Base-by-base conservation (phyloP, 2,113 vertebrate species). In the Nematolebias whitei region DNA sequence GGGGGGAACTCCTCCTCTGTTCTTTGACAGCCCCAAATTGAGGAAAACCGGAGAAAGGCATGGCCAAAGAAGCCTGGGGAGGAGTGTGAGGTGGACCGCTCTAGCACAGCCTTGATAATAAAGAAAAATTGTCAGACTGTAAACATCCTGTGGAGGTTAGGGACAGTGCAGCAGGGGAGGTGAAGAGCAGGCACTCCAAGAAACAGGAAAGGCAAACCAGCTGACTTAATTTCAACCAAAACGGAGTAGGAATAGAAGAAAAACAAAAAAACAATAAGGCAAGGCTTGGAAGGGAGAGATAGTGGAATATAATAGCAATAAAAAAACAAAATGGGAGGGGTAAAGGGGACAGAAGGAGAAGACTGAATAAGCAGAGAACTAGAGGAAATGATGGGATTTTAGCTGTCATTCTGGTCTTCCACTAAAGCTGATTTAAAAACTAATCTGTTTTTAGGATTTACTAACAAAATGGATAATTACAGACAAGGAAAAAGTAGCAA, bases 391-490 rank as follows among this genome's bases (percentile, higher is more conserved):
- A 88, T 84, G 82, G 79, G 80, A 88, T 90, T 91, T 80, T 62
- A 73, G 68, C 83, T 84, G 83, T 86, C 86, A 85, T 51, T 85
- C 62, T 68, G 35, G 82, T 72, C 76, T 85, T 71, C 76, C 69
- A 56, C 80, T 61, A 88, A 91, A 91, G 87, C 90, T 87, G 88
- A 88, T 90, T 88, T 89, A 82, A 68, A 65, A 81, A 89, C 85
- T 88, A 88, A 91, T 91, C 86, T 87, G 84, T 86, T 88, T 88
- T 87, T 53, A 71, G 86, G 87, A 87, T 87, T 90, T 83, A 82
- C 83, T 82, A 88, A 87, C 84, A 75, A 71, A 89, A 86, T 83
- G 80, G 81, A 85, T 90, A 87, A 89, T 91, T 88, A 89, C 86
- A 61, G 72, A 69, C 57, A 74, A 56, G 32, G 65, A 78, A 62